phyloP scores from a whole-genome alignment of 64 coral and sea anemone species.

The Acropora yongei region DNA sequence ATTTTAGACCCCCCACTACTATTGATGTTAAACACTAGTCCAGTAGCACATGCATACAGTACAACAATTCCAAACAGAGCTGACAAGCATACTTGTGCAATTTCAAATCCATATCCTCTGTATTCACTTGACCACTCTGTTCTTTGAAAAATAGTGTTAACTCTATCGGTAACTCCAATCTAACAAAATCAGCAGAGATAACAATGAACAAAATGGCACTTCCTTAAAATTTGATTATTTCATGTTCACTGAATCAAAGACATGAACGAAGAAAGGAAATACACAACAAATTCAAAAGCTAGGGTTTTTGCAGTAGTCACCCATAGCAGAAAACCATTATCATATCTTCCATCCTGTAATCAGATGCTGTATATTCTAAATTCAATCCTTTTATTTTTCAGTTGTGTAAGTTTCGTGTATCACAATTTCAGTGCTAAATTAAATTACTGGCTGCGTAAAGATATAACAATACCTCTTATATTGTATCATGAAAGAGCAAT shows the following conservation, averaged over 20 bases:
- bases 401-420: too few relatives aligned
- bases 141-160: constrained; percentile 79
- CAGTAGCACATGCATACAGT: too few relatives aligned
- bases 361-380: too few relatives aligned
- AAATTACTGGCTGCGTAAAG: too few relatives aligned
- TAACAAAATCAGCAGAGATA: background rate
- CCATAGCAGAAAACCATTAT: background rate
- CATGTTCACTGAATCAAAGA: too few relatives aligned
- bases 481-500: too few relatives aligned
- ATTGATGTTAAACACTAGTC: too few relatives aligned
- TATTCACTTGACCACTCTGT: constrained; percentile 75
- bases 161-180: constrained; percentile 82
- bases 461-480: too few relatives aligned
- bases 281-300: constrained; percentile 1
- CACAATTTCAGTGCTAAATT: background rate
- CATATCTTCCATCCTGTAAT: background rate
- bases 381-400: background rate
- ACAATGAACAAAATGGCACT: background rate
- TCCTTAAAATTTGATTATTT: too few relatives aligned
- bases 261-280: background rate
- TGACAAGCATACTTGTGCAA: constrained; percentile 46
- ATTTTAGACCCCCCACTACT: too few relatives aligned
- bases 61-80: background rate
- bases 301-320: background rate
- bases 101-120: constrained; percentile 76